Conservation (phyloP, 2,797 vertebrate species). For the Brachyalestes nurse region DNA sequence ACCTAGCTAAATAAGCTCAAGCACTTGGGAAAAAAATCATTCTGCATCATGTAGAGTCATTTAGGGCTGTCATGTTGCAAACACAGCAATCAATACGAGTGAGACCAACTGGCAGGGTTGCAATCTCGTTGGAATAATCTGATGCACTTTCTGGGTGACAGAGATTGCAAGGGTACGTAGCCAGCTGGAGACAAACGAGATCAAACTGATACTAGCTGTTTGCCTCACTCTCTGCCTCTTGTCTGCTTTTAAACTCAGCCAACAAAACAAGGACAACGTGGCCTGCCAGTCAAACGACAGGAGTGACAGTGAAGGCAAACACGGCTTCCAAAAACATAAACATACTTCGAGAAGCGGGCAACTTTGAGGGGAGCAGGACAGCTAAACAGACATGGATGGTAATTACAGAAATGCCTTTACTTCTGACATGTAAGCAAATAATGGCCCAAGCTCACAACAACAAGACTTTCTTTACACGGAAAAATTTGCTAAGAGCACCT, state of each 20-base stretch:
- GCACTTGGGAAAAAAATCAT: conserved; percentile 41
- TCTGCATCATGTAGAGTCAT: conserved; percentile 37
- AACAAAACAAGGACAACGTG: conserved; percentile 9
- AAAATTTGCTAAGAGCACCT: neutral
- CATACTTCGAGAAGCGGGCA: neutral
- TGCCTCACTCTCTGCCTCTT: neutral
- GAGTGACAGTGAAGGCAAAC: conserved; percentile 10
- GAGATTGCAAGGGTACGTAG: conserved; percentile 9
- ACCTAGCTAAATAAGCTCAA: neutral
- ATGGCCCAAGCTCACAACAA: neutral
- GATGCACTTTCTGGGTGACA: conserved; percentile 33
- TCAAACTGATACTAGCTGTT: conserved; percentile 2
- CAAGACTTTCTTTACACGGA: neutral
- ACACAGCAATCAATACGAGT: conserved; percentile 37
- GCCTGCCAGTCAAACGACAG: conserved; percentile 37
- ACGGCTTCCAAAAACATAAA: conserved; percentile 2
- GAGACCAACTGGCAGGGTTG: conserved; percentile 34
- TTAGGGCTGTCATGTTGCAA: conserved; percentile 36
- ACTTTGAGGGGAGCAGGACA: neutral
- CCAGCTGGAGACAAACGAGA: conserved; percentile 30
- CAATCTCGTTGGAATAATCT: conserved; percentile 39
- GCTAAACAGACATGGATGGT: neutral
- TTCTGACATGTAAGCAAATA: conserved; percentile 6
- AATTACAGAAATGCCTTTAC: conserved; percentile 17
- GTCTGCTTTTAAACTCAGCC: conserved; percentile 3